phyloP scores from a whole-genome alignment of 2,113 vertebrate genomes.

The Anguilla rostrata region DNA sequence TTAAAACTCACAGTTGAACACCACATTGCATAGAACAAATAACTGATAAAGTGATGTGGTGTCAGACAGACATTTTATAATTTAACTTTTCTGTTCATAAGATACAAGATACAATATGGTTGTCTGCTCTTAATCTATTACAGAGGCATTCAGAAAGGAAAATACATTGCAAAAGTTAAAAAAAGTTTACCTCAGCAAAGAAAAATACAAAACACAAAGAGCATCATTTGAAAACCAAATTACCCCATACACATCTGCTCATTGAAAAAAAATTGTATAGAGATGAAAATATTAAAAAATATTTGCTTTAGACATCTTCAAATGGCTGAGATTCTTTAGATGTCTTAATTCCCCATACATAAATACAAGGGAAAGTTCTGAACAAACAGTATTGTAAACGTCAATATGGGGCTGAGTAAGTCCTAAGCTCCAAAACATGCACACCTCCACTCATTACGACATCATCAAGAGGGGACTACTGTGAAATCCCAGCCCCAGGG shows the following conservation, averaged over 20 bases:
- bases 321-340: not conserved
- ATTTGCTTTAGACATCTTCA: constrained; percentile 1
- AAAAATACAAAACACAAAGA: constrained; percentile 9
- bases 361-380: not conserved
- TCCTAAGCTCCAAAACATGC: not conserved
- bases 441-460: not conserved
- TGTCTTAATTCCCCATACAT: not conserved
- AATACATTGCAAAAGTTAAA: not conserved
- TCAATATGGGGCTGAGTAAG: not conserved
- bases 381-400: constrained; percentile 13
- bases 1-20: not conserved
- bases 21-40: not conserved
- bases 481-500: not conserved
- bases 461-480: not conserved
- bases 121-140: not conserved
- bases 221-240: constrained; percentile 18
- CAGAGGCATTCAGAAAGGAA: not conserved
- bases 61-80: not conserved
- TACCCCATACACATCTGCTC: not conserved
- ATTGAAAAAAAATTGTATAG: not conserved
- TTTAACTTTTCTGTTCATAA: not conserved
- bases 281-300: constrained; percentile 11
- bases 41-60: not conserved
- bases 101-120: not conserved
- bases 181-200: not conserved